Conservation (phyloP, 2,888 invertebrate species). For the Cepaea hortensis region DNA sequence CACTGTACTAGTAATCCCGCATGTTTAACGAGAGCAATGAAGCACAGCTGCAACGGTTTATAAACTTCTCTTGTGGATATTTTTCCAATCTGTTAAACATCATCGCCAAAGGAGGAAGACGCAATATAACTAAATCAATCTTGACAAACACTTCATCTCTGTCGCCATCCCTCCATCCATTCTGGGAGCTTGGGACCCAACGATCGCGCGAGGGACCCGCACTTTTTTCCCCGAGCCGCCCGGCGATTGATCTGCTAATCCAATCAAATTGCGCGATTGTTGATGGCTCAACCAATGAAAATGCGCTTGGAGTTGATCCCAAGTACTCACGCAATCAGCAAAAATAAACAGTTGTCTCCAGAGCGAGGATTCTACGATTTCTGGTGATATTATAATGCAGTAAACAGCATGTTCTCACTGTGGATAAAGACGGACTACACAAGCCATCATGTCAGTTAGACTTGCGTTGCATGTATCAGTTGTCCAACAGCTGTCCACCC, state of each 20-base stretch:
- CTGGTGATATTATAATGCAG: background rate
- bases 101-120: background rate
- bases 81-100: background rate
- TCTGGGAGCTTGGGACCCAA: background rate
- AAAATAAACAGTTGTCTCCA: background rate
- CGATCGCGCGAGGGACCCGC: slow-evolving; percentile 5
- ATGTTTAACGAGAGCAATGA: background rate
- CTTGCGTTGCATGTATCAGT: no score
- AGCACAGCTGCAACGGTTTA: background rate
- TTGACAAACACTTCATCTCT: background rate
- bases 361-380: background rate
- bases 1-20: background rate
- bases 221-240: background rate
- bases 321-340: background rate
- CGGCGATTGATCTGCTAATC: slow-evolving; percentile 25
- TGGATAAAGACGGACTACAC: no score
- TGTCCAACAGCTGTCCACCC: no score
- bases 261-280: slow-evolving; percentile 15
- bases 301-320: background rate
- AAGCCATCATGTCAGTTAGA: no score
- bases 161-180: background rate
- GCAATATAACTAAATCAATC: background rate
- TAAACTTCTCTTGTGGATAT: background rate
- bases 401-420: no score
- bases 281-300: slow-evolving; percentile 27